These are phyloP conservation scores for Diorhabda elongata DNA, from an alignment of 1,140 invertebrate species.

Conservation along the genomic window DNA sequence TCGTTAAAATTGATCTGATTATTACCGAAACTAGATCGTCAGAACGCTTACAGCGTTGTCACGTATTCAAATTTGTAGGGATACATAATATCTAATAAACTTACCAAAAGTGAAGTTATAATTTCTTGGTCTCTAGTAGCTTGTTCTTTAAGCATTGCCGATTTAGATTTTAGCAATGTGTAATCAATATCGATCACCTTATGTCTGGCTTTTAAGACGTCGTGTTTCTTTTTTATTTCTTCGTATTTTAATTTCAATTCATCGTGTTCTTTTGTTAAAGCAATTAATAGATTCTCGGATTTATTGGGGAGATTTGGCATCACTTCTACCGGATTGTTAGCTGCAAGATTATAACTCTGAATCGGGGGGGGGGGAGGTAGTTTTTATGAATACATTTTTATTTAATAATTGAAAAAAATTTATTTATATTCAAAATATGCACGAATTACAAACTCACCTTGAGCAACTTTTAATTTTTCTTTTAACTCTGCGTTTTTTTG, in stretches of 20 bases:
- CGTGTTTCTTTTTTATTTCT: constrained; percentile 12
- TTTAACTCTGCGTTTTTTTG: constrained; percentile 61
- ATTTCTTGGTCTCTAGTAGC: constrained; percentile 12
- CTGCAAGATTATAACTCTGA: no score
- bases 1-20: no score
- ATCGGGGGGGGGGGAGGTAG: no score
- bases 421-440: no score
- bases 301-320: neutral
- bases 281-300: constrained; percentile 5
- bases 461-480: constrained; percentile 49
- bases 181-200: constrained; percentile 10
- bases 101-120: neutral
- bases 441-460: neutral
- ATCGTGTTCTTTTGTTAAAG: constrained; percentile 12
- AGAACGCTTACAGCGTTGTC: no score
- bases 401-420: no score
- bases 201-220: constrained; percentile 9
- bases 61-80: no score
- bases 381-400: no score
- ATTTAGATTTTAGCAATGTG: constrained; percentile 7
- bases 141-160: constrained; percentile 12
- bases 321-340: no score
- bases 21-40: no score
- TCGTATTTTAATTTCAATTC: constrained; percentile 12
- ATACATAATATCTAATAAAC: neutral